Evolutionary conservation across 2,797 vertebrate genomes (phyloP), one percentile per base, ranked within the genome.

Genomic region (Macropus fuliginosus): DNA sequence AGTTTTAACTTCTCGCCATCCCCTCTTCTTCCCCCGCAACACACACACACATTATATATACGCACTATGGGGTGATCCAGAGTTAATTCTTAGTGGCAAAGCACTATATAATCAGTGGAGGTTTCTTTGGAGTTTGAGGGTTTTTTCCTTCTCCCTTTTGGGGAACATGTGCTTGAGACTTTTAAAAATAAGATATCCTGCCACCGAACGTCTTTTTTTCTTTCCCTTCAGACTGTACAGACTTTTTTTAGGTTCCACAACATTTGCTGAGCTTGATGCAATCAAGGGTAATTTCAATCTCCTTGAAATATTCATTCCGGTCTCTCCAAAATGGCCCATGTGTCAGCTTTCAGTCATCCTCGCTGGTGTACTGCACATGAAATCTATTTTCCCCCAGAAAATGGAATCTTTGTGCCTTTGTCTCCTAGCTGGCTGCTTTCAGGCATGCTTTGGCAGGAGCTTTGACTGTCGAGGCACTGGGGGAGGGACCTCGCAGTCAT

Each of bases 341-440:
- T 98, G 98, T 98, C 97, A 94, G 97, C 97, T 98, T 98, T 98
- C 98, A 97, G 93, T 98, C 98, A 98, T 98, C 98, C 98, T 98
- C 97, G 98, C 98, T 95, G 92, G 98, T 97, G 98, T 98, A 98
- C 98, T 99, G 98, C 99, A 99, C 98, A 98, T 98, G 98, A 99
- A 99, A 99, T 98, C 98, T 98, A 96, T 98, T 99, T 99, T 99
- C 98, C 98, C 98, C 95, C 97, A 98, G 98, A 99, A 98, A 98
- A 98, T 98, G 98, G 97, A 98, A 99, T 99, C 99, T 99, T 99
- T 99, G 99, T 99, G 99, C 98, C 99, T 99, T 99, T 99, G 99
- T 99, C 98, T 99, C 98, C 97, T 97, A 89, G 95, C 98, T 97
- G 96, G 98, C 97, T 98, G 99, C 97, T 98, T 98, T 98, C 98